Evolutionary conservation across 2,113 vertebrate species (phyloP).

Genomic region (Triplophysa siluroides): DNA sequence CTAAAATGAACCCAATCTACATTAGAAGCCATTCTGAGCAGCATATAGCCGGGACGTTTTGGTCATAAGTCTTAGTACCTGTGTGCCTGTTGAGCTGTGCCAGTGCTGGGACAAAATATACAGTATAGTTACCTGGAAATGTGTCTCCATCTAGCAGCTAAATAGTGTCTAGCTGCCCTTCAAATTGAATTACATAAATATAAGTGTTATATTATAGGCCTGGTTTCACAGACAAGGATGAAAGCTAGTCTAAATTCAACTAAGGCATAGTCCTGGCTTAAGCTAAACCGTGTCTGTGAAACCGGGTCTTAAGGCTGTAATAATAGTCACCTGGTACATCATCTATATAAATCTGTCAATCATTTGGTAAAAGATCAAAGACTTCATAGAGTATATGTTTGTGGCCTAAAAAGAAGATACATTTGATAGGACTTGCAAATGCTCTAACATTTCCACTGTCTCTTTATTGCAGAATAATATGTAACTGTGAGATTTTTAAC

Average conservation of each 20-base stretch:
- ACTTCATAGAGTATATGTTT: not conserved
- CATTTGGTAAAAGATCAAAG: too few relatives aligned
- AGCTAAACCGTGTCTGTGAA: too few relatives aligned
- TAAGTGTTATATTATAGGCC: not conserved
- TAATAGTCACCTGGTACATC: not conserved
- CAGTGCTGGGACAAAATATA: not conserved
- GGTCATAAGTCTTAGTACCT: not conserved
- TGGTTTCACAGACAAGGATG: too few relatives aligned
- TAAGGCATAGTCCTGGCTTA: too few relatives aligned
- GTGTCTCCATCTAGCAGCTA: not conserved
- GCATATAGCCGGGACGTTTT: not conserved
- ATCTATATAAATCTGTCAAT: not conserved
- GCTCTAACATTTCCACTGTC: not conserved
- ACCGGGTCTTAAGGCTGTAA: too few relatives aligned
- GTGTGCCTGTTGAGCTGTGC: conserved; percentile 16
- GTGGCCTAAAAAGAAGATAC: not conserved
- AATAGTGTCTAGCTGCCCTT: not conserved
- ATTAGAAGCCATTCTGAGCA: not conserved
- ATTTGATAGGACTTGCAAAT: conserved; percentile 2
- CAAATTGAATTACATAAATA: conserved; percentile 6
- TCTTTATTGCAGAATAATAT: not conserved
- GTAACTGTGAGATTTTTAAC: too few relatives aligned
- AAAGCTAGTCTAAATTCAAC: too few relatives aligned
- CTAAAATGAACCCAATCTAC: not conserved
- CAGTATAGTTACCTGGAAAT: not conserved